Evolutionary conservation across 1,140 invertebrate genomes (phyloP), one percentile per base, ranked within the genome.

Genomic region (Drosophila setifemur): DNA sequence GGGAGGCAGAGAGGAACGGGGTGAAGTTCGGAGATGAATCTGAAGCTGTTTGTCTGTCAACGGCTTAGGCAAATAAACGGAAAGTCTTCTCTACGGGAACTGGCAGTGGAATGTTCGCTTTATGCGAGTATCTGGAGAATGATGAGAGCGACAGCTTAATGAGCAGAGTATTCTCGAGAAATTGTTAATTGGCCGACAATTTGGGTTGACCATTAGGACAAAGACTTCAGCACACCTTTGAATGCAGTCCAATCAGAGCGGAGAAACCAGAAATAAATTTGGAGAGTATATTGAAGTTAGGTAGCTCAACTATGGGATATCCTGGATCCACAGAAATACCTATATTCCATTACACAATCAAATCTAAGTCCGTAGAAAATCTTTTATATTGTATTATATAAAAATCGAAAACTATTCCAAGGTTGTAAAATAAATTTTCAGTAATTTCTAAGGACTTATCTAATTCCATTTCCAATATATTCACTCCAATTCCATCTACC

Each of bases 1-100:
- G n/a, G n/a, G n/a, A n/a, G n/a, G n/a, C n/a, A 33, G 16, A 37
- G 9, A 16, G 29, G 53, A 37, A 37, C 12, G 21, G 43, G 26
- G 37, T 53, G 52, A 55, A 47, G n/a, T n/a, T n/a, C n/a, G n/a
- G n/a, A n/a, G n/a, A n/a, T n/a, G n/a, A n/a, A n/a, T n/a, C 53
- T 52, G 43, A 60, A 72, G 81, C 79, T 85, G 73, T 75, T 73
- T 85, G 79, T 75, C 79, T 85, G 79, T 85, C 79, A 85, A 85
- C 79, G 79, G 75, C 60, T 67, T 79, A 29, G 52, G 60, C 79
- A 85, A 85, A 85, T 85, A 85, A 85, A 85, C 81, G 86, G 45
- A 40, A 54, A 61, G 21, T 19, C 9, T 21, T 43, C 21, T 43
- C 21, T 23, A 12, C n/a, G 6, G 42, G 8, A 9, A 16, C 7